phyloP scores from a whole-genome alignment of 2,113 vertebrate species.

The Electrona antarctica region DNA sequence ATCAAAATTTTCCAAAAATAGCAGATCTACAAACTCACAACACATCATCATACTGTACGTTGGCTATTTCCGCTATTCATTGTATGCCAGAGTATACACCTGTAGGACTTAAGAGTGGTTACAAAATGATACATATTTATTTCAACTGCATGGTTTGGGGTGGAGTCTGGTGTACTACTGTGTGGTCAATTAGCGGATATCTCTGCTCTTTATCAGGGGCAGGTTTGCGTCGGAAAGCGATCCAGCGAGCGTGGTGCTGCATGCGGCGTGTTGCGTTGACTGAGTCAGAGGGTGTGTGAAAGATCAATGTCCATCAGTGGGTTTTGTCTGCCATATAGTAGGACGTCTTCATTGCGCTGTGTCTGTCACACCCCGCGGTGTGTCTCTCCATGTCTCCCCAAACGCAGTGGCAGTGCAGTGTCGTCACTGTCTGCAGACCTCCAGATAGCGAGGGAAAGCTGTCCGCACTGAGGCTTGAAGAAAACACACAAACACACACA shows the following conservation, averaged over 20 bases:
- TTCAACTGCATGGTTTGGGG: not conserved
- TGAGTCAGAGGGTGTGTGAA: not conserved
- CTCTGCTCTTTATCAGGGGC: not conserved
- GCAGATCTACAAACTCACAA: not conserved
- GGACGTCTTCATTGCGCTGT: conserved; percentile 23
- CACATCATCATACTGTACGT: not conserved
- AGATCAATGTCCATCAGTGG: conserved; percentile 2
- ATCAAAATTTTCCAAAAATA: too few species aligned
- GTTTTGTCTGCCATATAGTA: conserved; percentile 14
- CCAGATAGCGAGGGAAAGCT: not conserved
- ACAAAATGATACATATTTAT: too few species aligned
- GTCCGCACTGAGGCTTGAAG: not conserved
- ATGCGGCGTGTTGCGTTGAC: conserved; percentile 2
- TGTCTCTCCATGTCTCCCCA: not conserved
- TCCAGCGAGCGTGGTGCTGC: not conserved
- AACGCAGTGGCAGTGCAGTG: not conserved
- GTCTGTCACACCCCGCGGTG: conserved; percentile 1
- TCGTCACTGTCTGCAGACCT: not conserved
- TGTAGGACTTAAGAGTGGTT: too few species aligned
- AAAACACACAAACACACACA: not conserved
- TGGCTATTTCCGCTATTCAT: too few species aligned
- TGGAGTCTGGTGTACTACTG: not conserved
- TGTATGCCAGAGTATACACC: too few species aligned
- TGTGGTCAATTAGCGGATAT: not conserved
- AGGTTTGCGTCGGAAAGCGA: not conserved